Conservation (phyloP, 1,140 invertebrate genomes). For the Kradibia gibbosae region DNA sequence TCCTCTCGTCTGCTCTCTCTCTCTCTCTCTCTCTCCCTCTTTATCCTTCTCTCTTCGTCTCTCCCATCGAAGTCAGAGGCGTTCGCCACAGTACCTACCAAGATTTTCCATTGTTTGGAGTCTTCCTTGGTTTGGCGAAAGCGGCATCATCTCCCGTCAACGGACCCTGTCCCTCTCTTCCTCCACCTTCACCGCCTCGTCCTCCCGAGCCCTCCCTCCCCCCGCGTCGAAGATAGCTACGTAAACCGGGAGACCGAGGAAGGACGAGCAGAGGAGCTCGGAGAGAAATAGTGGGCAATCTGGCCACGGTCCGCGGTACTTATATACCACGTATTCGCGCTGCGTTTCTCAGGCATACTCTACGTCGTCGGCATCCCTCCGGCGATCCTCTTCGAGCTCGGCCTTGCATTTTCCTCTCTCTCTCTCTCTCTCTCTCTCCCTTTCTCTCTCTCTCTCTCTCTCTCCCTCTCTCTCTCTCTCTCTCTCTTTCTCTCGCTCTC, state of each 20-base stretch:
- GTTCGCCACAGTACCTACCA: constrained; percentile 16
- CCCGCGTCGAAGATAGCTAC: neutral
- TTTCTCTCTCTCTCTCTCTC: too few relatives aligned
- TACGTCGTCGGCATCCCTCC: constrained; percentile 33
- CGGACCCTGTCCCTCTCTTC: neutral
- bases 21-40: neutral
- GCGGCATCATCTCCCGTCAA: neutral
- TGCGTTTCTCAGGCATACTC: constrained; percentile 34
- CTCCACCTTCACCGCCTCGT: neutral
- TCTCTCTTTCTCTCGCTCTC: constrained; percentile 1
- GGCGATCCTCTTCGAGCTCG: constrained; percentile 18
- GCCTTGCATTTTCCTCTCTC: too few relatives aligned
- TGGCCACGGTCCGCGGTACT: constrained; percentile 22
- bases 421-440: too few relatives aligned
- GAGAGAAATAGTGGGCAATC: constrained; percentile 39
- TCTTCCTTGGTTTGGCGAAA: neutral
- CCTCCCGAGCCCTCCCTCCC: neutral
- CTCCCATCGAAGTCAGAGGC: too few relatives aligned
- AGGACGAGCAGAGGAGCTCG: constrained; percentile 24
- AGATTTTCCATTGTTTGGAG: constrained; percentile 46
- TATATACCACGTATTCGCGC: neutral
- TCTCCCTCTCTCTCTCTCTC: too few relatives aligned
- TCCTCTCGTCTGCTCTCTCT: neutral
- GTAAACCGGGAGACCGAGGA: neutral
- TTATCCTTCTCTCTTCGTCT: neutral